phyloP scores from a whole-genome alignment of 2,888 invertebrate genomes.

The Coelopa pilipes region DNA sequence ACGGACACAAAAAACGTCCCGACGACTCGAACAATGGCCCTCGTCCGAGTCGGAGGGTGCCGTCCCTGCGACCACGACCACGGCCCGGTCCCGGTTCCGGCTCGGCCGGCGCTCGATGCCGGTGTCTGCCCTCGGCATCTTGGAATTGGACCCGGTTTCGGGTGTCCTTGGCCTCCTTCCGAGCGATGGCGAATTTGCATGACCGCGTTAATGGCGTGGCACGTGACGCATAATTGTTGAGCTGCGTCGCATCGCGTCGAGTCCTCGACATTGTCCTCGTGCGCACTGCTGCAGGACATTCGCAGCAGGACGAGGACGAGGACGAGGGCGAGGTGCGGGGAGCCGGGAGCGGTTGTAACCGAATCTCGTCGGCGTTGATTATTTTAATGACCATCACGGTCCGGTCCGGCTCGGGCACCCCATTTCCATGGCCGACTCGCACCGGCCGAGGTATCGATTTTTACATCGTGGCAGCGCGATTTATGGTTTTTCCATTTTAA shows the following conservation, averaged over 20 bases:
- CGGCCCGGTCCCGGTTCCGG: too few relatives aligned
- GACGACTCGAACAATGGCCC: conserved; percentile 4
- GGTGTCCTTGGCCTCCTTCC: conserved; percentile 50
- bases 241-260: too few relatives aligned
- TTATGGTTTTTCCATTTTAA: conserved; percentile 7
- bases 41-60: neutral
- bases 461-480: neutral
- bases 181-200: conserved; percentile 56
- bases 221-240: conserved; percentile 61
- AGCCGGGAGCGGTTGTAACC: conserved; percentile 24
- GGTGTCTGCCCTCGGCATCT: too few relatives aligned
- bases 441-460: conserved; percentile 21
- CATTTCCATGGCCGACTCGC: conserved; percentile 18
- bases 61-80: too few relatives aligned
- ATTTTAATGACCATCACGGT: conserved; percentile 32
- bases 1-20: neutral
- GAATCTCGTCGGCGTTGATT: conserved; percentile 22
- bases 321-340: too few relatives aligned
- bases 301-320: too few relatives aligned
- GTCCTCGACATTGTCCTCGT: too few relatives aligned
- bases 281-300: conserved; percentile 33
- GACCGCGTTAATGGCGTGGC: conserved; percentile 46
- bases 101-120: too few relatives aligned
- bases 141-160: conserved; percentile 45
- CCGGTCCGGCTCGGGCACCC: conserved; percentile 7